Base-by-base conservation (phyloP, 2,888 invertebrate species). In the Ichneumoninae sp. region DNA sequence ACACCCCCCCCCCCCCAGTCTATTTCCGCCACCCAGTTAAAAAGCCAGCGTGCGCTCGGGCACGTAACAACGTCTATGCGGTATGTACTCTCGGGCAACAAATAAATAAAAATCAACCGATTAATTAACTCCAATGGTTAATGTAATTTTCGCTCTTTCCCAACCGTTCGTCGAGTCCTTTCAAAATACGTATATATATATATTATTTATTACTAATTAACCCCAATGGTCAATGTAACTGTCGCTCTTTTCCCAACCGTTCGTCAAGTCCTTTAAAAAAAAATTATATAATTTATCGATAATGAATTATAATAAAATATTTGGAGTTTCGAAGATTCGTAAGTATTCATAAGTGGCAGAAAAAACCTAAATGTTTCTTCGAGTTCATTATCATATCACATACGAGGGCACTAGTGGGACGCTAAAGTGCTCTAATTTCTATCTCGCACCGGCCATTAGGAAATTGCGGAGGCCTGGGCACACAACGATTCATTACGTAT, bases 361-460 rank as follows among this genome's bases (percentile, higher is more conserved):
- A 22, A 16, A 47, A 47, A 44, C 33, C 57, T 16, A 30, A 75
- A 69, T 54, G 75, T 71, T 79, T 76, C 57, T 66, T 54, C 54
- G 26, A 68, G 85, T 85, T 75, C 66, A 80, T 73, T 63, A 75
- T 79, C 26, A 57, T 63, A 75, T 79, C 26, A 57, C 65, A 40
- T 60, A 40, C 65, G 74, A 26, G 22, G 60, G 16, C 70, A 71
- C 16, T 30, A 36, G 36, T 30, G 36, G 66, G 52, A 60, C 36
- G 77, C 69, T 40, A 8, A 75, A 44, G 71, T 54, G 83, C 63
- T 80, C 83, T 80, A 85, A 83, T 83, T 85, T 79, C 83, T 69
- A 63, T 73, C 70, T 57, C 82, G 68, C 82, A 79, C 66, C 66
- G 33, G 76, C 86, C 88, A 90, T 90, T 89, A 89, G 87, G 82